Base-by-base conservation (phyloP, 53 echinoderm and acorn worm genomes). In the Holothuria leucospilota region DNA sequence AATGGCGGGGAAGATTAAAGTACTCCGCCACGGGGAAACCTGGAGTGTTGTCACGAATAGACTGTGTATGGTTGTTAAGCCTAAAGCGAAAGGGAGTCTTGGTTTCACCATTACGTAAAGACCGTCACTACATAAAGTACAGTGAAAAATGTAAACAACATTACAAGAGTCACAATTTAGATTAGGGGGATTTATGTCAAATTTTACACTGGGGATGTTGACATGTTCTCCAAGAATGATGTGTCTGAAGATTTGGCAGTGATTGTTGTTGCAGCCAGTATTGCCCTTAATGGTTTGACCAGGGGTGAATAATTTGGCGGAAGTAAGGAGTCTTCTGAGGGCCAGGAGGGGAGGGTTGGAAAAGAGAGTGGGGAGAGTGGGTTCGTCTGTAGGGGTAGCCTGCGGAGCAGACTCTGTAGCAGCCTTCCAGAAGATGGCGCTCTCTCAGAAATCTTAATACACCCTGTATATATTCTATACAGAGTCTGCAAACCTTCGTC, bases 1-100 rank as follows among this genome's bases (percentile, higher is more conserved):
- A 64, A 64, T 64, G 64, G 13, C 28, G 23, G 64, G 64, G 0
- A 25, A 64, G 13, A 64, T 64, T 64, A 64, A 13, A 64, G 64
- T 64, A 11, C 64, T 64, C 64, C 23, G 64, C 64, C 23, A 64
- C 64, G 23, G 64, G 64, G 28, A 64, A 64, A 23, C 64, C 64
- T 23, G 64, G 64, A 27, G 64, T 25, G 28, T 64, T 9, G 20
- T 64, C 64, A 25, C 64, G 23, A 64, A 64, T 64, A 27, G 28
- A 25, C 28, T 64, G 3, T 64, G 3, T 64, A 27, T 10, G 64
- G 64, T 14, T 64, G 13, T 64, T 64, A 25, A 64, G 8, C 28
- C 64, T 16, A 25, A 64, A 27, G 13, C 64, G 64, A 27, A 64
- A 64, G 9, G 23, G 5, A 23, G 64, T 64, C 24, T 27, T 27